Conservation (phyloP, 2,113 vertebrate genomes). For the Tachycineta bicolor region DNA sequence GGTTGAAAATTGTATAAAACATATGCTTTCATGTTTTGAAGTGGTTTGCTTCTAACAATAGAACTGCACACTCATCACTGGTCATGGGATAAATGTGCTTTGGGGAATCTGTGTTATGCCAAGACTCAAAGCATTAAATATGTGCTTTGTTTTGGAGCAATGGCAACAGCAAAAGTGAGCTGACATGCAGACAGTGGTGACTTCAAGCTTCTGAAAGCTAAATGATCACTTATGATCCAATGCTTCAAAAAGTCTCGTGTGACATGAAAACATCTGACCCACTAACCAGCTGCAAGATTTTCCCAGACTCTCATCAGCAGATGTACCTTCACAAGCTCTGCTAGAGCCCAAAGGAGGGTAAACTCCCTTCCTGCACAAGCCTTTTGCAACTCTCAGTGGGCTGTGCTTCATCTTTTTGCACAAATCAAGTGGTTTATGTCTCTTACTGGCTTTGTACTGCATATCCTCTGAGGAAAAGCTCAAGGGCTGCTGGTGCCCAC, state of each 20-base stretch:
- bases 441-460: accelerated
- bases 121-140: neutral
- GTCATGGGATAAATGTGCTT: slow-evolving; percentile 44
- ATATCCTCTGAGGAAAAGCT: neutral
- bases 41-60: slow-evolving; percentile 44
- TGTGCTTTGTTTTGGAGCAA: slow-evolving; percentile 13
- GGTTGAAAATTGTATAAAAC: neutral
- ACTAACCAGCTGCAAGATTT: neutral
- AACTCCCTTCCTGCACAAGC: neutral
- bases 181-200: neutral
- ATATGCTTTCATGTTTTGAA: slow-evolving; percentile 22
- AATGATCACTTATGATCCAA: neutral
- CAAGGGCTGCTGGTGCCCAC: neutral
- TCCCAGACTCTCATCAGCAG: neutral
- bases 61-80: slow-evolving; percentile 49
- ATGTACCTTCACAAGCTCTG: neutral
- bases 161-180: neutral
- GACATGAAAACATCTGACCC: neutral
- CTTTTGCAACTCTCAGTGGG: neutral
- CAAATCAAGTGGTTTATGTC: neutral
- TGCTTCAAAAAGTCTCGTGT: neutral
- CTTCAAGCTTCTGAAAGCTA: slow-evolving; percentile 22
- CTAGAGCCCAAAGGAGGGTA: neutral
- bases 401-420: neutral
- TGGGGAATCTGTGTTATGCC: neutral